Evolutionary conservation across 1,140 invertebrate genomes (phyloP), one percentile per base, ranked within the genome.

Genomic region (Helicoverpa zea): DNA sequence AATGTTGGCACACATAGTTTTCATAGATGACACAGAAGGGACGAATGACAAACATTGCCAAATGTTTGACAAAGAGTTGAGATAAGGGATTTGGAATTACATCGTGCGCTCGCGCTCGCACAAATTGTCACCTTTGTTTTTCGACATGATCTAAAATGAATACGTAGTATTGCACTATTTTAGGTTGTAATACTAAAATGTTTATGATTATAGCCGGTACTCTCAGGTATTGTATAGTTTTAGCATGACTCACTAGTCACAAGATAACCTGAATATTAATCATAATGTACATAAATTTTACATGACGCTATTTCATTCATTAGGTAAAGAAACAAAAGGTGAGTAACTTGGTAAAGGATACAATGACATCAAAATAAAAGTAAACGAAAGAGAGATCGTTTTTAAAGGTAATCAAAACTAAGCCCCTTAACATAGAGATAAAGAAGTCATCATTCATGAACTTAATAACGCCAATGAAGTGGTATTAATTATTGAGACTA

Each of bases 231-330:
- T 59, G 52, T 58, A 5, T 58, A 58, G 72, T 58, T 61, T 49
- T 54, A 56, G 73, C 13, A 61, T 89, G 87, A 86, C 54, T 89
- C 85, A 87, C 43, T 58, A 77, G 73, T 83, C 84, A 81, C 84
- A 82, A 75, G 58, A 56, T 75, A 58, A 61, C 43, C 35, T 76
- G 63, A 76, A 14, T 18, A n/a, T 77, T 77, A 83, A 80, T 88
- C 83, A 86, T 73, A 78, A 73, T 49, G 81, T 77, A 86, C 74
- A 87, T 76, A 87, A 84, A 85, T 64, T 30, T 74, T 47, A 64
- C 76, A 23, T 81, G 80, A 80, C 84, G 84, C 77, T 49, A 77
- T 66, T 64, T 79, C 83, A 88, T 86, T 86, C 63, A 79, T 47
- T 52, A 51, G 63, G 63, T 51, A 49, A 29, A 51, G 16, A 35